Evolutionary conservation across 2,113 vertebrate genomes (phyloP), one percentile per base, ranked within the genome.

Genomic region (Ictidomys tridecemlineatus): DNA sequence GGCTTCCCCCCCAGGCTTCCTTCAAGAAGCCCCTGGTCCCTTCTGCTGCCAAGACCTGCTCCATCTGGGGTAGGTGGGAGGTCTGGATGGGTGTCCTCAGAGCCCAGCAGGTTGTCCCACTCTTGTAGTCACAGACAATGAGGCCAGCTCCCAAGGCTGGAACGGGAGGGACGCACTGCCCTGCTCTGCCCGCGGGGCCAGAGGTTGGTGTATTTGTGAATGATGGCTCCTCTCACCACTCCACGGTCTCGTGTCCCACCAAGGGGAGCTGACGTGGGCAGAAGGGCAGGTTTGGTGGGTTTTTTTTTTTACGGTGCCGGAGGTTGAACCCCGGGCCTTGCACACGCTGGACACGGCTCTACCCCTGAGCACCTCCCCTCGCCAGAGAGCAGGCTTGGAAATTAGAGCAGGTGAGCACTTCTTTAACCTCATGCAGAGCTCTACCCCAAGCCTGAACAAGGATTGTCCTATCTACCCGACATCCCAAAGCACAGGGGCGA

Each of bases 111-210:
- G 34, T 5, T 12, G 34, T 53, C 48, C 56, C 70, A 37, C 3
- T 82, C 53, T 28, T 48, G 30, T 22, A 12, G 26, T 45, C 48
- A 51, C 0, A 56, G 22, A 34, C 37, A 74, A n/a, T 0, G 26
- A 6, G 34, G 61, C 51, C 30, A 53, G 45, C 16, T 13, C 45
- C 4, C 16, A 8, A 76, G 53, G 26, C 48, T 48, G 22, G 34
- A 1, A 1, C 1, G 10, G 7, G n/a, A 53, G 20, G n/a, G 24
- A 24, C 14, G 10, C 4, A n/a, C 85, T 4, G 0, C 14, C 34
- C 39, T 1, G 32, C 56, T 34, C 53, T 14, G 8, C 42, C 73
- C 0, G 0, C 7, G 56, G 56, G 56, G 7, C 20, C 6, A 58
- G 56, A 58, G 56, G 65, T 85, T 24, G 30, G 9, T 22, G 73